Evolutionary conservation across 2,113 vertebrate species (phyloP), one percentile per base, ranked within the genome.

Genomic region (Vimba vimba): DNA sequence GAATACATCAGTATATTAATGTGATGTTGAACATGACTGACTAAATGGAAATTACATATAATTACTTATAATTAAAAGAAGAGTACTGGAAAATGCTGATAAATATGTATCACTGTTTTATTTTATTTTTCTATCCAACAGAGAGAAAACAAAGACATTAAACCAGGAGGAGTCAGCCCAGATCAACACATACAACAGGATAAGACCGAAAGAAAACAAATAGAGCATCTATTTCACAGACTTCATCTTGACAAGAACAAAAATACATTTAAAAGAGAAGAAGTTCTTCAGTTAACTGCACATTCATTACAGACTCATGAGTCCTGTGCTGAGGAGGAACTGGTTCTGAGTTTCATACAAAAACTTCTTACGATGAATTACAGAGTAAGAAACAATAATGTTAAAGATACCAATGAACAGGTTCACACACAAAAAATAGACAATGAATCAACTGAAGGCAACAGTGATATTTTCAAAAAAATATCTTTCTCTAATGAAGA

Each of bases 311-410:
- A 82, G 10, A 21, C 43, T 8, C 43, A 7, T 8, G 17, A 30
- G 43, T 50, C n/a, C 30, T 68, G 25, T 82, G 15, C 6, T 50
- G 79, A 82, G 2, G 17, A 68, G 11, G 25, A 82, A 0, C 15
- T 82, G 17, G 27, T 68, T 27, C 4, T 27, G 25, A 82, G 1
- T 19, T 82, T 50, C 39, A 4, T 82, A 66, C 62, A 66, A 23
- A 27, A 68, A 23, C 43, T 82, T 4, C 79, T 82, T 8, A 82
- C 13, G n/a, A 68, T 68, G 43, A 12, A 82, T 43, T 82, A 82
- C 60, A 82, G 43, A 52, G 59, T 25, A 30, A 68, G 43, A 82
- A 4, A 52, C 39, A 66, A 1, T 50, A 9, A 50, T 19, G n/a
- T 19, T 7, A 52, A 33, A 3, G 9, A 82, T 0, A 8, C 43